Evolutionary conservation across 2,797 vertebrate genomes (phyloP), one percentile per base, ranked within the genome.

Genomic region (Gadopsis bispinosus): DNA sequence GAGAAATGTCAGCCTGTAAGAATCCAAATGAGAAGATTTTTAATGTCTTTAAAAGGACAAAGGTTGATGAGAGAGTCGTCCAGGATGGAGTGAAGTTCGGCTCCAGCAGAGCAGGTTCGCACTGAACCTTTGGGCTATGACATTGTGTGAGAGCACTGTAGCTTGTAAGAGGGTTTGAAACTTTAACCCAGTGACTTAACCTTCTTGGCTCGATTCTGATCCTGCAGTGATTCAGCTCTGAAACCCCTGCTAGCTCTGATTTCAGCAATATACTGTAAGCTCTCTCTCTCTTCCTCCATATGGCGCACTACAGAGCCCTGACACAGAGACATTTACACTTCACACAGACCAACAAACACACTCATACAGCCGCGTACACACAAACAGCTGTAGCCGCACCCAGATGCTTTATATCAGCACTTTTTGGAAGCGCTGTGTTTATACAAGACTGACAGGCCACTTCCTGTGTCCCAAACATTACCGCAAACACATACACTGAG

Each of bases 361-460:
- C 53, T 65, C 68, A 41, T 58, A 37, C 69, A 69, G 59, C 43
- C n/a, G 7, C 68, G 53, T 61, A 74, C 73, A 67, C 77, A 81
- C 66, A 84, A 83, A 86, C 87, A 89, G 83, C 83, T 84, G 78
- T 75, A 80, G 83, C 83, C 62, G 71, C 89, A 85, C 87, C 88
- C 92, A 94, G 86, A 91, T 93, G 93, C 91, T 93, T 92, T 87
- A 89, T 86, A 91, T 94, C 92, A 91, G 82, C 70, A 73, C 83
- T 86, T 87, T 91, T 89, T 90, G 83, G 81, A 88, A 82, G 85
- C 76, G 75, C 55, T 73, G 64, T 92, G 92, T 93, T 95, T 93
- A 91, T 86, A 82, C 83, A 81, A 80, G 87, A 81, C 89, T 91
- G 91, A 92, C 91, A 91, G 88, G 77, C 71, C 67, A 53, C 87